Base-by-base conservation (phyloP, 2,797 vertebrate genomes). In the Gadopsis marmoratus region DNA sequence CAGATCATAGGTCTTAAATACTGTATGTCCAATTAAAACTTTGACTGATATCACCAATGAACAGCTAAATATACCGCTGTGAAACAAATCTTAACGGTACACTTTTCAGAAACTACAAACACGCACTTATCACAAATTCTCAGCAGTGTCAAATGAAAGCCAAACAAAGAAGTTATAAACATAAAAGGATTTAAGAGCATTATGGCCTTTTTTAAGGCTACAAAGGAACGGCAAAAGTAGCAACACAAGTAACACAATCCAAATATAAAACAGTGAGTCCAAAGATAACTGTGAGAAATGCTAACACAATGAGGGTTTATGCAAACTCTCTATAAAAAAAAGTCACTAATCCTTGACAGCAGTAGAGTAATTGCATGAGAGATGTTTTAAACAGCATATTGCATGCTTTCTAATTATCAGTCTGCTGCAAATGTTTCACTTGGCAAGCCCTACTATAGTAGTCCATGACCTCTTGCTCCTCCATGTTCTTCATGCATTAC, bases 401-500 rank as follows among this genome's bases (percentile, higher is more conserved):
- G 13, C 43, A 61, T 69, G 53, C 54, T 77, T 66, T 58, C 7
- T 37, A 58, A 58, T 63, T 62, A 45, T 80, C 31, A 53, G 16
- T 21, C 33, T 33, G 62, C 23, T 45, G 68, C 8, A 71, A 76
- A 73, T 65, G 76, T 79, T 81, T 72, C 17, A 48, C 26, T 58
- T 50, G 23, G 26, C 58, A 47, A 62, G 12, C 26, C n/a, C 26
- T 45, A 2, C 11, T 64, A 31, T 35, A 0, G 4, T 12, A 35
- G 31, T 41, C 21, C 54, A 10, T 21, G 23, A 35, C 56, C 21
- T 31, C 48, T 43, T 43, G 6, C 33, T 48, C 14, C 21, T 63
- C 17, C 48, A 37, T 47, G 29, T 53, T 76, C 37, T 59, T 55
- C 13, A 9, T 63, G 29, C 39, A 56, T 59, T 58, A 47, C 3